phyloP scores from a whole-genome alignment of 2,113 vertebrate genomes.

The Burhinus bistriatus region DNA sequence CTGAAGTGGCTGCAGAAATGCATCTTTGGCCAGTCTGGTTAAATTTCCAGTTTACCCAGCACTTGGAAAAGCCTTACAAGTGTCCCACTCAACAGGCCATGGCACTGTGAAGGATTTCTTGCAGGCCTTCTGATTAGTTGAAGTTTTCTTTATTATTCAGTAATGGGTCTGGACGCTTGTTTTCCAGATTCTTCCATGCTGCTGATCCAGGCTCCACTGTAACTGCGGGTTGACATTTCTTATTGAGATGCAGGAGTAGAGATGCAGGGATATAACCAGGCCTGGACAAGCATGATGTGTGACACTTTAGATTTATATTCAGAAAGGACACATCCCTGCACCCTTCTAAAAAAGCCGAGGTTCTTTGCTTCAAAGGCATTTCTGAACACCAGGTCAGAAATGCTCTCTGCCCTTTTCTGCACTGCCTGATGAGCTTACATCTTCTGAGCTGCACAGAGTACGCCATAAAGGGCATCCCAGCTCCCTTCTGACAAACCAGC shows the following conservation, averaged over 20 bases:
- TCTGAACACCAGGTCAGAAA: background rate
- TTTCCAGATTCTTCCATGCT: background rate
- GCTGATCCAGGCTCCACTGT: background rate
- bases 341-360: background rate
- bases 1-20: background rate
- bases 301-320: background rate
- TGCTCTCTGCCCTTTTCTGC: background rate
- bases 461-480: background rate
- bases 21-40: background rate
- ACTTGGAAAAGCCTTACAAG: background rate
- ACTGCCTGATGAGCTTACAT: background rate
- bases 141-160: background rate
- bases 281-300: accelerated
- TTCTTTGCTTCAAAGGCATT: background rate
- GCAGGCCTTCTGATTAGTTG: background rate
- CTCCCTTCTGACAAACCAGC: background rate
- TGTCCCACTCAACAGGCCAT: background rate
- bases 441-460: background rate
- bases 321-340: background rate
- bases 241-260: background rate
- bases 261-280: background rate
- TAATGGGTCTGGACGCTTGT: background rate
- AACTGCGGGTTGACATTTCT: background rate
- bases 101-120: background rate
- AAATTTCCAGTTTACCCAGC: background rate